Conservation (phyloP, 2,113 vertebrate species). For the Solea solea region DNA sequence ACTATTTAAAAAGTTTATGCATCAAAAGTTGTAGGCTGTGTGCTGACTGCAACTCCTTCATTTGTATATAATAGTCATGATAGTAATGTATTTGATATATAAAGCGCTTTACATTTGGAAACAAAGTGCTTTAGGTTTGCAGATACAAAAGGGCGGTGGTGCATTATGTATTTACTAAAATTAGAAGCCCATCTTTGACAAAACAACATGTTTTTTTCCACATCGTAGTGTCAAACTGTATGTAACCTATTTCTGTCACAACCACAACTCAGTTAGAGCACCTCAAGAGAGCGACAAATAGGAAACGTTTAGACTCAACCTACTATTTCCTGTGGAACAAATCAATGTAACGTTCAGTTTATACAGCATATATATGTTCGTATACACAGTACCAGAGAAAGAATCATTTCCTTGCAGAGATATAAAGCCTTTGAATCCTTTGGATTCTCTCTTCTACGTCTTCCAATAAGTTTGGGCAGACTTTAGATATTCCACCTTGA, state of each 20-base stretch:
- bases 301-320: neutral
- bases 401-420: no score
- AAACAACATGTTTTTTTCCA: conserved; percentile 32
- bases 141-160: conserved; percentile 2
- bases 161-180: neutral
- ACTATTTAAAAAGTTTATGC: neutral
- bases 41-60: neutral
- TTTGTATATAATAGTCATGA: neutral
- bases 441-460: no score
- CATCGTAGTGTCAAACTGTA: conserved; percentile 27
- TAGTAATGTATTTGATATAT: no score
- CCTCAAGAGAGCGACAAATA: conserved; percentile 7
- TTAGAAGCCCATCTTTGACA: conserved; percentile 1
- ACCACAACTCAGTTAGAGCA: neutral
- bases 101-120: no score
- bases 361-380: neutral
- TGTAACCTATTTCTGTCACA: neutral
- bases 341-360: neutral
- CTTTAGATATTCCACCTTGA: neutral
- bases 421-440: no score
- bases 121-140: no score
- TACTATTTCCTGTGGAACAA: conserved; percentile 36
- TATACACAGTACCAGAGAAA: neutral
- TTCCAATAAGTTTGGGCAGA: no score
- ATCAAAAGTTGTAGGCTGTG: neutral